Percentiles rank a stretch among this genome's conserved stretches.
Evolutionary conservation across 2,797 vertebrate genomes (phyloP).

Genomic region (Alca torda): DNA sequence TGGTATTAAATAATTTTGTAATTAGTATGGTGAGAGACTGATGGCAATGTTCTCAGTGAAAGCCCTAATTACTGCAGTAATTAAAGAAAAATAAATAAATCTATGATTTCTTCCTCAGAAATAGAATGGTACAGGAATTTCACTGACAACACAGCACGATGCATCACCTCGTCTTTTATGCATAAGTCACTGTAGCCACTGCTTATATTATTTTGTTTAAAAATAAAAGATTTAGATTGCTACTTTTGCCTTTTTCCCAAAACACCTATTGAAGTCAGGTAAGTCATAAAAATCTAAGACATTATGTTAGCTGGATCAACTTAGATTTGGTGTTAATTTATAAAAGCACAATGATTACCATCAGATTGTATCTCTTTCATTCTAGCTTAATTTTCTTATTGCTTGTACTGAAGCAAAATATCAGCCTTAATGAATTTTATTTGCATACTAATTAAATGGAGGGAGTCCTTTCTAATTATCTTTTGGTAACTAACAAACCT

Average conservation of each 20-base stretch:
- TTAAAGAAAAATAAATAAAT: not conserved
- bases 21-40: not conserved
- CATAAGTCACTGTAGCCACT: not conserved
- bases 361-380: not conserved
- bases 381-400: not conserved
- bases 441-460: not conserved
- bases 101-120: not conserved
- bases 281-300: not conserved
- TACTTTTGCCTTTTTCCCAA: not conserved
- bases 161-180: not conserved
- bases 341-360: not conserved
- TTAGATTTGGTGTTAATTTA: not conserved
- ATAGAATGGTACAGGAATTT: not conserved
- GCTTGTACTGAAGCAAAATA: not conserved
- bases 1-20: not conserved
- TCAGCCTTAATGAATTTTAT: not conserved
- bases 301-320: not conserved
- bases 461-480: not conserved
- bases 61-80: not conserved
- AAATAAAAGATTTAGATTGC: not conserved
- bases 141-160: not conserved
- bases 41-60: not conserved
- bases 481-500: not conserved
- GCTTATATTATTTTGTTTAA: not conserved
- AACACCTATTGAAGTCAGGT: not conserved